phyloP scores from a whole-genome alignment of 2,888 invertebrate genomes.

The Ophion costatus region DNA sequence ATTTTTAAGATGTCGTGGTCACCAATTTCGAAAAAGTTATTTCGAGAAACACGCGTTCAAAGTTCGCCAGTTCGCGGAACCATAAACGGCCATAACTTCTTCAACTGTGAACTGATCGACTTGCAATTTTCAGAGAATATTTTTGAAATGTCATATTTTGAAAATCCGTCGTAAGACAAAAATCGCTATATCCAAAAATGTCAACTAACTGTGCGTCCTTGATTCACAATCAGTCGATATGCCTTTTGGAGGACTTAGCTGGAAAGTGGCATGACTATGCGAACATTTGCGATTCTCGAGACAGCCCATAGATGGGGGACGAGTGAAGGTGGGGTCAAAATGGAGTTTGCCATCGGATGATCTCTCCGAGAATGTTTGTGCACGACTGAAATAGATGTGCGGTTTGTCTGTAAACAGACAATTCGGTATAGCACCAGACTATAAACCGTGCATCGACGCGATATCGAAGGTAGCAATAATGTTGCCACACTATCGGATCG shows the following conservation, averaged over 20 bases:
- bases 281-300: not conserved
- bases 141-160: too few species aligned
- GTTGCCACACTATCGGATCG: conserved; percentile 40
- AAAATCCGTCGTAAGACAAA: too few species aligned
- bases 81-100: too few species aligned
- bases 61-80: too few species aligned
- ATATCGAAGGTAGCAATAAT: conserved; percentile 49
- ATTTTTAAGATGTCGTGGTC: too few species aligned
- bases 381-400: conserved; percentile 29
- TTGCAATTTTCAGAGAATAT: too few species aligned
- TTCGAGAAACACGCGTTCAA: too few species aligned
- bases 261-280: too few species aligned
- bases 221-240: not conserved
- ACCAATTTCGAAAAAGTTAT: too few species aligned
- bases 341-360: conserved; percentile 20
- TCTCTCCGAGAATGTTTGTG: conserved; percentile 38
- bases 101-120: too few species aligned
- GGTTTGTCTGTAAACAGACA: conserved; percentile 9
- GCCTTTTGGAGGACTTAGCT: not conserved
- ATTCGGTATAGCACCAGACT: not conserved
- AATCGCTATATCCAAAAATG: too few species aligned
- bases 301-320: not conserved
- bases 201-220: not conserved
- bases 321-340: not conserved
- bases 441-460: conserved; percentile 31